Evolutionary conservation across 2,888 invertebrate genomes (phyloP), one percentile per base, ranked within the genome.

Genomic region (Standfussiana lucernea): DNA sequence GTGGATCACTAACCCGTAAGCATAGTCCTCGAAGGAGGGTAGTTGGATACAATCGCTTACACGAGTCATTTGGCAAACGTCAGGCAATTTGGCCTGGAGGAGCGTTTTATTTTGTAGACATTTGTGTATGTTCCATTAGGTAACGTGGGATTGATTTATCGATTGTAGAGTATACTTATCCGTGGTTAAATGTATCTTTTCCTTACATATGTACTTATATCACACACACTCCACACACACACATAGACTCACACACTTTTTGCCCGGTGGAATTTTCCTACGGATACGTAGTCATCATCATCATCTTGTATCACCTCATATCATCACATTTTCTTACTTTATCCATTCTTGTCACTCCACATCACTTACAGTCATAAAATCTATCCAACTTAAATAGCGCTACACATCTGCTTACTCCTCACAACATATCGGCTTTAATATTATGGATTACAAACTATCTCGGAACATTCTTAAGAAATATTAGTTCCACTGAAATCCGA

Each of bases 1-100:
- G 64, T n/a, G 37, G 42, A 35, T 18, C 82, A 50, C 68, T 75
- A 80, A 64, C 42, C 47, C 68, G 35, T 53, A 24, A 81, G 24
- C 66, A 53, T 77, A 62, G 37, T 69, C 56, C 65, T 37, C 28
- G 35, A 3, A 32, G 32, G 47, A 47, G 62, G 28, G 53, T 50
- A 62, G 50, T 28, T 18, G 11, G 15, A 47, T 42, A 68, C 61
- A 72, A 78, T 72, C 68, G 78, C 64, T 83, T 78, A 56, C 42
- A 68, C 83, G 68, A 32, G 21, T 71, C 83, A 78, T 81, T 81
- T 78, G n/a, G 59, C 42, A 59, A 81, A 83, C 65, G 71, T 53
- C 50, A 53, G 83, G 56, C 68, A 65, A 72, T 78, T 59, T 8
- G 53, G 50, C 6, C 61, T 8, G 5, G 21, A 21, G 7, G 28